Conservation (phyloP, 2,888 invertebrate genomes). For the Ornithoptera priamus region DNA sequence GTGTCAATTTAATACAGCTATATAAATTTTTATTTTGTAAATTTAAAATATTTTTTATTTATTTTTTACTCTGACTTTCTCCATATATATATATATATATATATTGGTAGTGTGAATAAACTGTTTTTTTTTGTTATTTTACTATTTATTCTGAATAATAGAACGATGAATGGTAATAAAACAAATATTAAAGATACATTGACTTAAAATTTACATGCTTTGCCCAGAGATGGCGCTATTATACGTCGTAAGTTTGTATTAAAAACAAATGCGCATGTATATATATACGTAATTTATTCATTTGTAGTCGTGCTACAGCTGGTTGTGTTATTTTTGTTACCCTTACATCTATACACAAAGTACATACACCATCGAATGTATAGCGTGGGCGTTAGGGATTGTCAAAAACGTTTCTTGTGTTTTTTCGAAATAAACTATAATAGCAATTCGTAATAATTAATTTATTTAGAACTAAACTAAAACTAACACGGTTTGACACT, state of each 20-base stretch:
- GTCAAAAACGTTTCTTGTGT: conserved; percentile 24
- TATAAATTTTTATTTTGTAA: neutral
- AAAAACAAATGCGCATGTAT: neutral
- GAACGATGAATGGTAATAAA: neutral
- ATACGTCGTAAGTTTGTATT: neutral
- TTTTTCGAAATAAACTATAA: conserved; percentile 27
- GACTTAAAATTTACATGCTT: neutral
- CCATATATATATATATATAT: too few species aligned
- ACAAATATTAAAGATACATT: neutral
- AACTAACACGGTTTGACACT: conserved; percentile 39
- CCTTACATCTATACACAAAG: conserved; percentile 15
- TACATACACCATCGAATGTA: conserved; percentile 18
- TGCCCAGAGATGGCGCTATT: neutral
- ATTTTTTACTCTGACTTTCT: too few species aligned
- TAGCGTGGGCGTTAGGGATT: conserved; percentile 27
- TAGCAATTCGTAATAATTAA: conserved; percentile 47
- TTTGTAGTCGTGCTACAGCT: conserved; percentile 16
- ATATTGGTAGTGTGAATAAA: too few species aligned
- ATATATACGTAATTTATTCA: conserved; percentile 3
- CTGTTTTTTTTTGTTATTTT: neutral
- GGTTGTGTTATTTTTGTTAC: conserved; percentile 20
- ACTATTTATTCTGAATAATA: neutral
- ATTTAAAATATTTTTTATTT: neutral
- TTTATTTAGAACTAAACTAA: conserved; percentile 43
- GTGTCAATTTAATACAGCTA: too few species aligned